Evolutionary conservation across 1,140 invertebrate species (phyloP).

Genomic region (Tyrophagus putrescentiae): DNA sequence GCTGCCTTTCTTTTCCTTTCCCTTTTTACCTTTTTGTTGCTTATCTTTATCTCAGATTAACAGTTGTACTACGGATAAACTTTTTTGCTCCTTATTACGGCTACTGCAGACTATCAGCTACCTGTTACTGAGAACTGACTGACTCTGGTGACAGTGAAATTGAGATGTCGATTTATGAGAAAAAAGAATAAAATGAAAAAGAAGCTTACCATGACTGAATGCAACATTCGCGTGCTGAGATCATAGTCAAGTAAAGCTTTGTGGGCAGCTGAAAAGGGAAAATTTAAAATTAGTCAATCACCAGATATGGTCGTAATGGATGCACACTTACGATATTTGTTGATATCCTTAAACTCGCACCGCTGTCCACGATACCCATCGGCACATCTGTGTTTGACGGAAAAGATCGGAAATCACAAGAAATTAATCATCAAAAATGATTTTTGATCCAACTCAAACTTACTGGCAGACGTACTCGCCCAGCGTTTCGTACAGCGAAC

Average conservation of each 20-base stretch:
- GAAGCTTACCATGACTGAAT: background rate
- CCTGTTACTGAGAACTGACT: too few species aligned
- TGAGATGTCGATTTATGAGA: too few species aligned
- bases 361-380: slow-evolving; percentile 62
- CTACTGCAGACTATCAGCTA: too few species aligned
- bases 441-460: slow-evolving; percentile 30
- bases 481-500: slow-evolving; percentile 57
- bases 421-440: background rate
- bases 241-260: slow-evolving; percentile 17
- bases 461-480: slow-evolving; percentile 63
- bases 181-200: background rate
- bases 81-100: too few species aligned
- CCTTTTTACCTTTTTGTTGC: too few species aligned
- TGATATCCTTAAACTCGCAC: slow-evolving; percentile 62
- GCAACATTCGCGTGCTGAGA: slow-evolving; percentile 1
- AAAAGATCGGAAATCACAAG: background rate
- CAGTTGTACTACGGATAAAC: too few species aligned
- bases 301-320: background rate
- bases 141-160: too few species aligned
- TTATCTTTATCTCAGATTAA: too few species aligned
- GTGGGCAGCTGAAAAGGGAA: background rate
- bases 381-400: slow-evolving; percentile 51
- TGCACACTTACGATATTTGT: slow-evolving; percentile 34
- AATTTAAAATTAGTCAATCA: background rate
- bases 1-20: too few species aligned